These are phyloP conservation scores for Melanotaenia trifasciata DNA, from an alignment of 2,797 vertebrate genomes.

Conservation along the genomic window DNA sequence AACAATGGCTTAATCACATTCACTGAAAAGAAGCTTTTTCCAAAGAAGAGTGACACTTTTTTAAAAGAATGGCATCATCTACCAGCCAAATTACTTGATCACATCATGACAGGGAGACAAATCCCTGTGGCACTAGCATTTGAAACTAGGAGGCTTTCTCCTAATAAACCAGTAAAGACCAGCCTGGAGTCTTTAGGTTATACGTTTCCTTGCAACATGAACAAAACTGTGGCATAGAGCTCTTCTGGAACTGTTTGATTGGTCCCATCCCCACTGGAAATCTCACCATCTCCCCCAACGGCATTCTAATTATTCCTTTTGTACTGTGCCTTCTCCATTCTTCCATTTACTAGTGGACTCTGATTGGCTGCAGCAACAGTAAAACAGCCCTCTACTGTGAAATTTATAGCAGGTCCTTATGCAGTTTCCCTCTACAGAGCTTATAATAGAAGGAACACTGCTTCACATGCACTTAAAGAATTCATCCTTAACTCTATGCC, in stretches of 20 bases:
- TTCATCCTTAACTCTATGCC: not conserved
- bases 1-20: slow-evolving; percentile 17
- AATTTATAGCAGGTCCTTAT: not conserved
- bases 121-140: slow-evolving; percentile 5
- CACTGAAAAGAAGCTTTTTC: slow-evolving; percentile 6
- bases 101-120: slow-evolving; percentile 6
- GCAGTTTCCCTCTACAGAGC: too few species aligned
- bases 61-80: slow-evolving; percentile 2
- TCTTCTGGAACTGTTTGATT: too few species aligned
- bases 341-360: not conserved
- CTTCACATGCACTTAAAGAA: not conserved
- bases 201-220: not conserved
- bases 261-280: too few species aligned
- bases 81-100: not conserved
- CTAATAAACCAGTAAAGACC: slow-evolving; percentile 9
- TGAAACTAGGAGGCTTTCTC: slow-evolving; percentile 2
- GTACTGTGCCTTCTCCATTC: not conserved
- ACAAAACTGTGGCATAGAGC: not conserved
- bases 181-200: not conserved
- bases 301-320: not conserved
- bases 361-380: not conserved
- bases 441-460: not conserved
- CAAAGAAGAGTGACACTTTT: slow-evolving; percentile 12
- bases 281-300: not conserved
- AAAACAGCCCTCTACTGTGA: not conserved